A percentile compares a stretch with the other conserved stretches of the same genome.
These are phyloP conservation scores for Oligia strigilis DNA, from an alignment of 2,888 invertebrate genomes.

Conservation along the genomic window DNA sequence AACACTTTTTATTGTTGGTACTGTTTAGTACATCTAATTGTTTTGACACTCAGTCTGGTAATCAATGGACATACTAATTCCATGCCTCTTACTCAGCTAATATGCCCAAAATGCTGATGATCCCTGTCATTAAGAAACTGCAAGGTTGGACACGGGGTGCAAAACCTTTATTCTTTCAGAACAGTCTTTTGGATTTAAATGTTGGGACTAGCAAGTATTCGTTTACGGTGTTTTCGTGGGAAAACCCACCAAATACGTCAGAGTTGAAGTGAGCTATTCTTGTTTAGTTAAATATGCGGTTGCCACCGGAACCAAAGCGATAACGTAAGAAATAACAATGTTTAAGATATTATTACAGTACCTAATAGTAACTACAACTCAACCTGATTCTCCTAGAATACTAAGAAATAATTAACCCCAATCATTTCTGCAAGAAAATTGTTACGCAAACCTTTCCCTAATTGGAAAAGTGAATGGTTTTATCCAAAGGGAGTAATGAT, in stretches of 20 bases:
- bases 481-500: constrained; percentile 37
- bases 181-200: not conserved
- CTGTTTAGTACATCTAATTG: constrained; percentile 39
- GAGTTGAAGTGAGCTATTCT: constrained; percentile 7
- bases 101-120: constrained; percentile 15
- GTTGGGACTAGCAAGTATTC: not conserved
- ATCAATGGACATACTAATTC: constrained; percentile 11
- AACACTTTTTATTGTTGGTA: constrained; percentile 42
- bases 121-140: not conserved
- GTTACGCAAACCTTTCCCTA: constrained; percentile 19
- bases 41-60: constrained; percentile 34
- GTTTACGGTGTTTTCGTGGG: constrained; percentile 12
- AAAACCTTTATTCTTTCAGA: constrained; percentile 7
- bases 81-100: constrained; percentile 2
- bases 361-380: not conserved
- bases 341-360: constrained; percentile 1
- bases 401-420: not conserved
- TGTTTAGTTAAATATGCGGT: constrained; percentile 3
- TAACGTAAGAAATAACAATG: constrained; percentile 3
- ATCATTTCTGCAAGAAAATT: constrained; percentile 1
- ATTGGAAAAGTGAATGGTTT: constrained; percentile 46
- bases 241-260: constrained; percentile 14
- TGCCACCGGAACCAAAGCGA: not conserved
- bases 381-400: not conserved
- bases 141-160: not conserved